Evolutionary conservation across 1,140 invertebrate species (phyloP), one percentile per base, ranked within the genome.

Genomic region (Brachionus sp.): DNA sequence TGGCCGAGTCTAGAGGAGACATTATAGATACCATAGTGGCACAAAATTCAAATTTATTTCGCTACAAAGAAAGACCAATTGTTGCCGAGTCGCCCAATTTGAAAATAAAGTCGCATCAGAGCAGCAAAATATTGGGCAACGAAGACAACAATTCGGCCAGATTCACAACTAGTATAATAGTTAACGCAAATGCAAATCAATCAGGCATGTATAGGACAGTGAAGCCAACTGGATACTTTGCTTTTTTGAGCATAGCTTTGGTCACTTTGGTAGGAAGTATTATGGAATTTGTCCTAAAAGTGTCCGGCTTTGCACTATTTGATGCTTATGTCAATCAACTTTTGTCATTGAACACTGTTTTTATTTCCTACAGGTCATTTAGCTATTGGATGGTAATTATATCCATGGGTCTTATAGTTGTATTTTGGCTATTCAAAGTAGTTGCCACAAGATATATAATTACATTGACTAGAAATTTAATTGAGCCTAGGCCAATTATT

Each of bases 381-480:
- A 80, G 77, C 42, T 80, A 80, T 62, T 80, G 77, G 77, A 80
- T 80, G 77, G 33, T 80, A 16, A 62, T 80, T 23, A 16, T 80
- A 23, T 80, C 77, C 0, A 62, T 80, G 50, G 62, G 77, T 37
- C n/a, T 80, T n/a, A 23, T 62, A 13, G 77, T 80, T 3, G 12
- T 80, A 10, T 80, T 62, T 66, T 80, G 77, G 77, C 25, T 80
- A 13, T 80, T 62, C 35, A 80, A 80, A 62, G 77, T 80, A 12
- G 29, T 62, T 25, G 23, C 77, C 9, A 80, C 77, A 1, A 35
- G 77, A 5, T 80, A 80, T 25, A 53, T 80, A 29, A 42, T 80
- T 62, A 80, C 3, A 23, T 25, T 80, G 16, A 80, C 77, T 42
- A 80, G 57, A 66, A 57, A 62, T 37, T 66, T 80, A 35, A 35